A percentile compares a stretch with the other conserved stretches of the same genome.
Conservation (phyloP, 2,797 vertebrate genomes). For the Pseudochirops cupreus region DNA sequence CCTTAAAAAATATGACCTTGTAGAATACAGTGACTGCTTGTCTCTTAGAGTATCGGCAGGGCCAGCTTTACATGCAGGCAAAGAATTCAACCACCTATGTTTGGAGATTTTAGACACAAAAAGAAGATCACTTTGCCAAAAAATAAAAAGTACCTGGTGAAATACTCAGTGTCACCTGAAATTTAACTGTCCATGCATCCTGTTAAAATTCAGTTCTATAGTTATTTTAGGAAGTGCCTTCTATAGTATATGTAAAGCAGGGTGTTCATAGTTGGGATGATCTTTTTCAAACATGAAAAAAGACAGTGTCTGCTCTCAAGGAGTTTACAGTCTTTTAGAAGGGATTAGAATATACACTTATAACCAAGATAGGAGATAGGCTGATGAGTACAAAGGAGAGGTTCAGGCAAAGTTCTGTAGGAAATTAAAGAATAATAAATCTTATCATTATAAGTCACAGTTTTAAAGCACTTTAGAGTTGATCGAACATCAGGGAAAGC, state of each 20-base stretch:
- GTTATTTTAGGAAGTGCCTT: background rate
- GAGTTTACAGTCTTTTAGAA: background rate
- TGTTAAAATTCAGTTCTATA: background rate
- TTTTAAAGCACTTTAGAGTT: background rate
- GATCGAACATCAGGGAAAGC: background rate
- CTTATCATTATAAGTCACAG: background rate
- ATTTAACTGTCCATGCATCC: too few species aligned
- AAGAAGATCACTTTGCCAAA: too few species aligned
- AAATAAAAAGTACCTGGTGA: too few species aligned
- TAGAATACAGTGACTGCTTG: too few species aligned
- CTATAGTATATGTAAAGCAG: background rate
- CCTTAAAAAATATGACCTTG: background rate
- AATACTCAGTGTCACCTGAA: too few species aligned
- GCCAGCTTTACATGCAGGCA: too few species aligned
- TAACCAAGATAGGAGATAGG: background rate
- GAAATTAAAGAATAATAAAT: background rate
- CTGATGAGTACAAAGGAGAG: background rate
- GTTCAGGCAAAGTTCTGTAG: background rate
- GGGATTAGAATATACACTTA: background rate
- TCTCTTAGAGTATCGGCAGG: too few species aligned
- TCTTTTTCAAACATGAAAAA: background rate
- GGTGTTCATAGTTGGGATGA: background rate
- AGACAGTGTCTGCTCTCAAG: background rate
- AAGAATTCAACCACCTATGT: too few species aligned
- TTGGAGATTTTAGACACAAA: too few species aligned